Evolutionary conservation across 2,113 vertebrate species (phyloP), one percentile per base, ranked within the genome.

Genomic region (Myxocyprinus asiaticus): DNA sequence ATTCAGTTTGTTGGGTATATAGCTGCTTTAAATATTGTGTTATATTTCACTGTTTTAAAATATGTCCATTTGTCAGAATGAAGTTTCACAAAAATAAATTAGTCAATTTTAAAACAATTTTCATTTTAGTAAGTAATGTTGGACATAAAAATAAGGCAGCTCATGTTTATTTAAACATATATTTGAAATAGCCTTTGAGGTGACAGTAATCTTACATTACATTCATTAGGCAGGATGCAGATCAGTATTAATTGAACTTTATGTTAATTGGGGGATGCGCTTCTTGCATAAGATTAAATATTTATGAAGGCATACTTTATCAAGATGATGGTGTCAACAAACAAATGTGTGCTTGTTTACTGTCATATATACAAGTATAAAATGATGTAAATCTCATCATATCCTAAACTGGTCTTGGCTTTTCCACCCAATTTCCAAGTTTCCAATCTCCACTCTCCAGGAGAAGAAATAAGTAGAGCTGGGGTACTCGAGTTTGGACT

Each of bases 91-190:
- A 8, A 4, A 55, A 55, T 12, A 11, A 55, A 5, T 4, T 12
- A 4, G 5, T 55, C 10, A 9, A 14, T 55, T 14, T 55, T 55
- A 12, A 4, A 11, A 12, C 10, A 55, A 55, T 9, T 48, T 48
- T 48, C 4, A 6, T 48, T 48, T 48, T 7, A 7, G 47, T 67
- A 56, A 81, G 77, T 73, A 15, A 55, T 51, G 72, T 81, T 82
- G 73, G 83, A 85, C 77, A 80, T 80, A 86, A 77, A 87, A 82
- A 85, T 67, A 68, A 64, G 55, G 80, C 50, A 50, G 68, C 67
- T 85, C 42, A 74, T 88, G 64, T 86, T 86, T 81, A 85, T 88
- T 85, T 80, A 84, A 87, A 62, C 56, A 65, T 63, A 12, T 84
- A 59, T 86, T 85, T 85, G 64, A 82, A 78, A 79, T 77, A 71